These are phyloP conservation scores for Sebastes elongatus DNA, from an alignment of 2,797 vertebrate genomes.

Conservation along the genomic window DNA sequence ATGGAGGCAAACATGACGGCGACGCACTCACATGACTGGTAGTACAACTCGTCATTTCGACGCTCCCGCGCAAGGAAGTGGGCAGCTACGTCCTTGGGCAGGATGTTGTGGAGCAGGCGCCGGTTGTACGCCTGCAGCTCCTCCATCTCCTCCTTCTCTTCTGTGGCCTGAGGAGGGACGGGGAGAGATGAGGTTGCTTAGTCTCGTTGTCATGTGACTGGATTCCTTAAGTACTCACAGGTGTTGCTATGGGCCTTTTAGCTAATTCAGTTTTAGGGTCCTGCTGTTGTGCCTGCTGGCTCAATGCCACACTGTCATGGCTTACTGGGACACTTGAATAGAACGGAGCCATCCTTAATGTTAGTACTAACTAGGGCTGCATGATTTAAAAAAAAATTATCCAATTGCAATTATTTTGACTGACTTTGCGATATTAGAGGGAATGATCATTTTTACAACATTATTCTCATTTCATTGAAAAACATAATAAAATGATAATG, in stretches of 20 bases:
- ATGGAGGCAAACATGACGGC: constrained; percentile 99
- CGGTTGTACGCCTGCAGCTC: constrained; percentile 97
- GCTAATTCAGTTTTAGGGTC: not conserved
- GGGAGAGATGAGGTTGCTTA: not conserved
- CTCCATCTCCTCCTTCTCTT: constrained; percentile 99
- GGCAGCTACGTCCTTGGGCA: constrained; percentile 96
- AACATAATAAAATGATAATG: too few relatives aligned
- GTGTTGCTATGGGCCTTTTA: not conserved
- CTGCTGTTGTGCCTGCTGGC: not conserved
- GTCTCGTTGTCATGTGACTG: not conserved
- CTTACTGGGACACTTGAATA: not conserved
- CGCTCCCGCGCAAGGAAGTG: constrained; percentile 93
- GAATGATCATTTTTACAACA: too few relatives aligned
- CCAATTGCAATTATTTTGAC: too few relatives aligned
- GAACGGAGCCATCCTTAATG: not conserved
- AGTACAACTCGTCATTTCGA: constrained; percentile 94
- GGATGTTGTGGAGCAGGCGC: constrained; percentile 95
- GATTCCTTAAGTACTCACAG: not conserved
- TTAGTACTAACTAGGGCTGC: not conserved
- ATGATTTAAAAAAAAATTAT: too few relatives aligned
- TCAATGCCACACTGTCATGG: not conserved
- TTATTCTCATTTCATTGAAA: too few relatives aligned
- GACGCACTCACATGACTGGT: constrained; percentile 97
- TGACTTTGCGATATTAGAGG: too few relatives aligned
- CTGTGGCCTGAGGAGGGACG: constrained; percentile 86